These are phyloP conservation scores for Eumerus sabulonum DNA, from an alignment of 2,888 invertebrate species.

Conservation along the genomic window DNA sequence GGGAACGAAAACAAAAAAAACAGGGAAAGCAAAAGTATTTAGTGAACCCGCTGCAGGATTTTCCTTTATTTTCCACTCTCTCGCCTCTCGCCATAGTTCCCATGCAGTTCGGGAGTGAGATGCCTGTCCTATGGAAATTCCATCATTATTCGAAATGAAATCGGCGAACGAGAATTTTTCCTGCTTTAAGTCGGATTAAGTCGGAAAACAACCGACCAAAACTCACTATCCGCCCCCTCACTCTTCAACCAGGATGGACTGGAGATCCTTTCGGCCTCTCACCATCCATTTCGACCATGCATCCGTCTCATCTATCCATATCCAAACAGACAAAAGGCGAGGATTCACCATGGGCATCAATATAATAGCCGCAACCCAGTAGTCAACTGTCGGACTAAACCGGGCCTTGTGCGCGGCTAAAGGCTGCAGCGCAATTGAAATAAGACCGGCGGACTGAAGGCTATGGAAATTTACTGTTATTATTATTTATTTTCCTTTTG, in stretches of 20 bases:
- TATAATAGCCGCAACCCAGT: too few relatives aligned
- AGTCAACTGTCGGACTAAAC: slow-evolving; percentile 48
- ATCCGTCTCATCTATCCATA: too few relatives aligned
- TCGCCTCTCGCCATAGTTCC: slow-evolving; percentile 4
- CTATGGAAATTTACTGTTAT: slow-evolving; percentile 68
- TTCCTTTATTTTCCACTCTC: slow-evolving; percentile 31
- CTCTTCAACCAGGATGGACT: background rate
- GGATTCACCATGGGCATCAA: background rate
- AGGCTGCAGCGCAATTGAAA: slow-evolving; percentile 48
- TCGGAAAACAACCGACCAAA: slow-evolving; percentile 48
- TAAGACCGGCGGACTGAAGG: slow-evolving; percentile 42
- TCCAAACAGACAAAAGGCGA: too few relatives aligned
- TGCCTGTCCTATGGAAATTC: slow-evolving; percentile 46
- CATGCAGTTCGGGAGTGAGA: slow-evolving; percentile 4
- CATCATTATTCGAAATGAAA: slow-evolving; percentile 63
- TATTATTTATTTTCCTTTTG: slow-evolving; percentile 44
- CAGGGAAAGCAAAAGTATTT: slow-evolving; percentile 42
- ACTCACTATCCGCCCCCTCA: slow-evolving; percentile 13
- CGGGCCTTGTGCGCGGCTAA: slow-evolving; percentile 3
- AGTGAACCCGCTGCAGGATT: slow-evolving; percentile 46
- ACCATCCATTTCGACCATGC: too few relatives aligned
- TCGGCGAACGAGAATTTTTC: slow-evolving; percentile 49
- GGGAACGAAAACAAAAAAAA: background rate
- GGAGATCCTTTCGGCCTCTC: too few relatives aligned
- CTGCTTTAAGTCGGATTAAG: slow-evolving; percentile 67